Evolutionary conservation across 2,113 vertebrate genomes (phyloP), one percentile per base, ranked within the genome.

Genomic region (Axis porcinus): DNA sequence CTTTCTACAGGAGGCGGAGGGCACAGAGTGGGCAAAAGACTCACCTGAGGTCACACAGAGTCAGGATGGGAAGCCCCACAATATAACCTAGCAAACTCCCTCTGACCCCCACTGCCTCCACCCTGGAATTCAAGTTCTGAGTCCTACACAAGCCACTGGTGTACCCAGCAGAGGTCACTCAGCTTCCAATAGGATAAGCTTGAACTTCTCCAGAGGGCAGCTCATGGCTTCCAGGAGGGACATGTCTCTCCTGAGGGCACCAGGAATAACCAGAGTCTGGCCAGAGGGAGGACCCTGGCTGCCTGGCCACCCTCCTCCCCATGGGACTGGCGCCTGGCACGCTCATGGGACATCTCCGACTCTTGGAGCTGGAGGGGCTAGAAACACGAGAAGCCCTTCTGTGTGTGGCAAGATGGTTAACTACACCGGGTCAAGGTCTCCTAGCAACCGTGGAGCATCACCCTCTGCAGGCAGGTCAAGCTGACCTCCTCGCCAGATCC

Each of bases 291-390:
- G 14, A 7, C 85, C 33, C 45, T 62, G 33, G 57, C 43, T 28
- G 33, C 25, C 27, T 3, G 58, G 43, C 10, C 23, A 5, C 15
- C 76, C 33, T 52, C 12, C 30, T 28, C 25, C 10, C 36, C 0
- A 0, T 12, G 25, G 11, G 45, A 30, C 76, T 12, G 1, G 16
- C 0, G 0, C 52, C 40, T 1, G 0, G 11, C 45, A n/a, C 74
- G 76, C 17, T 9, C 60, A 6, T 0, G 12, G 36, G 55, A 28
- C 1, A 5, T 4, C 45, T 45, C 91, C 14, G 36, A 47, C 47
- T 23, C 9, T 19, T 10, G 33, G 36, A 19, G 19, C 85, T 9
- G 19, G 21, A 88, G 57, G 19, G 14, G 74, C 28, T 1, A 54
- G 47, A 27, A 19, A 43, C 4, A 4, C 0, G 4, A 36, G 7